Percentiles rank a stretch among this genome's conserved stretches.
Evolutionary conservation across 30 jellyfish, hydroid and myxozoan genomes (phyloP).

Genomic region (Cassiopea xamachana): DNA sequence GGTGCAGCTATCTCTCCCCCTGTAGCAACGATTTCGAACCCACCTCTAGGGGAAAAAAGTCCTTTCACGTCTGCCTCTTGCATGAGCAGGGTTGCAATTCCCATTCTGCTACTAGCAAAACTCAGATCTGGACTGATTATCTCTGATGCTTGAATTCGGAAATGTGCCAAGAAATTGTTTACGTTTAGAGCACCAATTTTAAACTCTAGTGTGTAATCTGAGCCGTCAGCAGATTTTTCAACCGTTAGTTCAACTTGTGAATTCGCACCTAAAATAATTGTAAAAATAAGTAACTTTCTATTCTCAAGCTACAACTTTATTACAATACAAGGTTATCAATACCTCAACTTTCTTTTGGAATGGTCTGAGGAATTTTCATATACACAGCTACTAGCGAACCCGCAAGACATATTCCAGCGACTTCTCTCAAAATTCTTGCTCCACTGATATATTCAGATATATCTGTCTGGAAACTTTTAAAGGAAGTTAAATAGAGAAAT

Average conservation of each 20-base stretch:
- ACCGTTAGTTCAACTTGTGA: slow-evolving; percentile 13
- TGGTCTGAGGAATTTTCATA: too few species aligned
- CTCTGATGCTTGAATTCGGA: slow-evolving; percentile 5
- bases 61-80: slow-evolving; percentile 37
- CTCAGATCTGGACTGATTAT: slow-evolving; percentile 9
- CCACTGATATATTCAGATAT: too few species aligned
- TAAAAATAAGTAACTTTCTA: not conserved
- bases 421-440: too few species aligned
- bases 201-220: slow-evolving; percentile 2
- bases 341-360: too few species aligned
- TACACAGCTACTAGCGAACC: too few species aligned
- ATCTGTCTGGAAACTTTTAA: too few species aligned
- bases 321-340: too few species aligned
- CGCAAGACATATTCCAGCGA: too few species aligned
- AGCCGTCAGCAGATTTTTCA: slow-evolving; percentile 7
- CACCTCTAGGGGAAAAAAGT: slow-evolving; percentile 52
- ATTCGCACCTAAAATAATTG: not conserved
- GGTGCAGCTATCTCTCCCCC: slow-evolving; percentile 48
- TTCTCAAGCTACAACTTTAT: too few species aligned
- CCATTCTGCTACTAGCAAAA: slow-evolving; percentile 17
- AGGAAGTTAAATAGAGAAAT: too few species aligned
- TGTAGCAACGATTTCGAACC: slow-evolving; percentile 46
- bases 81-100: slow-evolving; percentile 6
- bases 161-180: slow-evolving; percentile 8
- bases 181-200: slow-evolving; percentile 6